phyloP scores from a whole-genome alignment of 1,140 invertebrate species.

The Acarapis woodi region DNA sequence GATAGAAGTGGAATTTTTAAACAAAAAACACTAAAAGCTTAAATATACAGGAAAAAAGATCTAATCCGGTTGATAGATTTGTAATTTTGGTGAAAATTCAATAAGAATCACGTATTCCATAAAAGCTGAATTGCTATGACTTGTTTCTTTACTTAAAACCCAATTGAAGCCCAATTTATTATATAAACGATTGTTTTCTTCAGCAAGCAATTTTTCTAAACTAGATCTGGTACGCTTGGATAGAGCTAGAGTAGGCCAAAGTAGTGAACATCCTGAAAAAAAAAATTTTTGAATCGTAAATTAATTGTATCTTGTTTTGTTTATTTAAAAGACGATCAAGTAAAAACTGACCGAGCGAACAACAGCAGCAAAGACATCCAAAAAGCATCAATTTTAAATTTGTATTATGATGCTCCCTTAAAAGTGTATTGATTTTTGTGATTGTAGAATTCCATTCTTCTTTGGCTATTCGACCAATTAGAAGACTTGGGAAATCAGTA shows the following conservation, averaged over 20 bases:
- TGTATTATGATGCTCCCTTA: conserved; percentile 8
- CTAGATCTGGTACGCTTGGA: conserved; percentile 8
- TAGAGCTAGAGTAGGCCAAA: conserved; percentile 11
- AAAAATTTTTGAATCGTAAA: too few species aligned
- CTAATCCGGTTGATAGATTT: conserved; percentile 11
- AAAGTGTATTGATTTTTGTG: conserved; percentile 5
- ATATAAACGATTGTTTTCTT: conserved; percentile 10
- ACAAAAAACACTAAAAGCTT: too few species aligned
- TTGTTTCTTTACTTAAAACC: conserved; percentile 7
- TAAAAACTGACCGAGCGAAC: too few species aligned
- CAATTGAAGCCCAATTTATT: conserved; percentile 11
- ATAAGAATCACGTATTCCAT: conserved; percentile 11
- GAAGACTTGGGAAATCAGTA: conserved; percentile 7
- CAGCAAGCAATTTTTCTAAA: conserved; percentile 9
- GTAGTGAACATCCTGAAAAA: conserved; percentile 9
- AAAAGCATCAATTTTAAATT: conserved; percentile 10
- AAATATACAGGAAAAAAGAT: too few species aligned
- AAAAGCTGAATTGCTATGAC: conserved; percentile 10
- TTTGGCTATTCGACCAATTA: conserved; percentile 8
- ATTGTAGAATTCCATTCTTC: conserved; percentile 11
- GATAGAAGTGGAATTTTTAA: too few species aligned
- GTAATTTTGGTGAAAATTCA: conserved; percentile 10
- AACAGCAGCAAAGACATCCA: conserved; percentile 11
- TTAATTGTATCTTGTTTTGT: too few species aligned
- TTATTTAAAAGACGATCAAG: too few species aligned